Conservation (phyloP, 30 jellyfish, hydroid and myxozoan species). For the Chrysaora quinquecirrha region DNA sequence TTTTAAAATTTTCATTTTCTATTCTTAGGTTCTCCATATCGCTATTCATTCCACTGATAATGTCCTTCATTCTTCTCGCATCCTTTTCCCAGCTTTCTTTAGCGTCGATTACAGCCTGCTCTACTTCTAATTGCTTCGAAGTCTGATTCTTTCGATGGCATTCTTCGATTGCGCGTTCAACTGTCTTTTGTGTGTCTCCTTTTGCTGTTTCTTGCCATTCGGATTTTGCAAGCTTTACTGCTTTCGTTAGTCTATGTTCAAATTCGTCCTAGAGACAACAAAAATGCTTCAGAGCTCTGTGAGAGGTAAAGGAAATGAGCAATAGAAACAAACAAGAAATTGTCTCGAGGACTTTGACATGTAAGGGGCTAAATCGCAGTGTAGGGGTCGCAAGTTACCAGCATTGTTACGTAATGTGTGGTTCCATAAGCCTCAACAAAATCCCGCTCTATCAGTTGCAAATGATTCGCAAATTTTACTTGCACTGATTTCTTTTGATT, state of each 20-base stretch:
- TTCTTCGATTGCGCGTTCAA: conserved; percentile 25
- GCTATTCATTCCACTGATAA: neutral
- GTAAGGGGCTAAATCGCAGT: too few relatives aligned
- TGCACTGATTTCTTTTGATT: too few relatives aligned
- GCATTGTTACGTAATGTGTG: too few relatives aligned
- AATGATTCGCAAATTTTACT: too few relatives aligned
- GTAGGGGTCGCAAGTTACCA: too few relatives aligned
- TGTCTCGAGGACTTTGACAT: too few relatives aligned
- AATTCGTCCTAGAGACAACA: conserved; percentile 28
- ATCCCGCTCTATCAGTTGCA: too few relatives aligned
- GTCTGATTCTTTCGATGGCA: neutral
- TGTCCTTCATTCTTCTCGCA: neutral
- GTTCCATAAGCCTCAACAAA: too few relatives aligned
- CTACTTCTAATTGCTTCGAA: neutral
- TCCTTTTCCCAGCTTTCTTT: conserved; percentile 19
- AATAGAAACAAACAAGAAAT: too few relatives aligned
- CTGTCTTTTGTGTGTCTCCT: conserved; percentile 29
- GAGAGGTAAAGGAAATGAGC: too few relatives aligned
- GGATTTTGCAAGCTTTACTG: conserved; percentile 31
- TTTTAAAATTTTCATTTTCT: conserved; percentile 4
- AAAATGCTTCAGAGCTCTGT: too few relatives aligned
- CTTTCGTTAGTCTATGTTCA: neutral
- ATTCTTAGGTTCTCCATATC: conserved; percentile 18
- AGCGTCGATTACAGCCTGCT: conserved; percentile 17
- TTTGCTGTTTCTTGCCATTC: conserved; percentile 50